Percentiles rank a stretch among this genome's conserved stretches.
phyloP scores from a whole-genome alignment of 2,888 invertebrate genomes.

The Germaria angustata region DNA sequence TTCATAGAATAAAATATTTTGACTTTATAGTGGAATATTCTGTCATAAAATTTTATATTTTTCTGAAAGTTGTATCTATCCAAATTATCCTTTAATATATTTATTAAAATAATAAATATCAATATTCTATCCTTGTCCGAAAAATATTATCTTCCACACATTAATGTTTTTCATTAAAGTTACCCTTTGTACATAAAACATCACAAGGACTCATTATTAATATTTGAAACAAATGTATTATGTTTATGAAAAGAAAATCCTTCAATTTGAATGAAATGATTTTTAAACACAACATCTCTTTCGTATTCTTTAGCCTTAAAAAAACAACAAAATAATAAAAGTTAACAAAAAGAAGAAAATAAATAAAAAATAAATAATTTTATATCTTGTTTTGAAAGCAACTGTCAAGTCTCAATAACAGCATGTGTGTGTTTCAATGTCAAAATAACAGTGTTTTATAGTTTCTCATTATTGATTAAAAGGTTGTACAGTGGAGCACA shows the following conservation, averaged over 20 bases:
- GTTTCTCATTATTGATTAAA: background rate
- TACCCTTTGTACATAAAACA: background rate
- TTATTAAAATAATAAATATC: no score
- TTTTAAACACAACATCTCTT: background rate
- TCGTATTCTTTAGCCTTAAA: background rate
- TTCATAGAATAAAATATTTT: no score
- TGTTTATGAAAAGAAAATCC: conserved; percentile 41
- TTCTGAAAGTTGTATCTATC: no score
- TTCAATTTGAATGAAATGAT: conserved; percentile 33
- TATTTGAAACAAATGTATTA: background rate
- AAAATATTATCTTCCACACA: background rate
- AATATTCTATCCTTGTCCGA: no score
- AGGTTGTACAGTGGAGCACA: no score
- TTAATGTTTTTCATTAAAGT: background rate
- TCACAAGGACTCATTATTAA: background rate
- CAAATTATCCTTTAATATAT: no score
- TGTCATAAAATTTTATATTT: no score
- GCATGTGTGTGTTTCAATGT: conserved; percentile 31
- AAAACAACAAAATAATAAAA: conserved; percentile 16
- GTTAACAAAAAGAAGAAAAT: background rate
- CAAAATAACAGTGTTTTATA: conserved; percentile 5
- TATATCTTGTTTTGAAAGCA: conserved; percentile 16
- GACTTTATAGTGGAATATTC: no score
- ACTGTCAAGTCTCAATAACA: conserved; percentile 40
- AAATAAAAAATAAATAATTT: no score